A percentile compares a stretch with the other conserved stretches of the same genome.
Conservation (phyloP, 2,888 invertebrate genomes). For the Leptinotarsa peninsularis region DNA sequence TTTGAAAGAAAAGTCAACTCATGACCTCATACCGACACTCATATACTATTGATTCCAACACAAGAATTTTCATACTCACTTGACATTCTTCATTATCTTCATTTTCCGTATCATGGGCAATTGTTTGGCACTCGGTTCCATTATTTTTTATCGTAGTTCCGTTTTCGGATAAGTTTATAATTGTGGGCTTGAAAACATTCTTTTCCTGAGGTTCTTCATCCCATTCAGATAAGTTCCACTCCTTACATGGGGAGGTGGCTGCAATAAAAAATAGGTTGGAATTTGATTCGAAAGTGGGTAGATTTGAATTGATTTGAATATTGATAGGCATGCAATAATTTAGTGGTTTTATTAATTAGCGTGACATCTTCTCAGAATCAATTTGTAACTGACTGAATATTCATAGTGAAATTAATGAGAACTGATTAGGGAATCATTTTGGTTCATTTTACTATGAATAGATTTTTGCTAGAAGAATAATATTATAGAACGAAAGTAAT, state of each 20-base stretch:
- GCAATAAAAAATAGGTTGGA: background rate
- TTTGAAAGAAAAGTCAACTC: too few relatives aligned
- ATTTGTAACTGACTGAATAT: too few relatives aligned
- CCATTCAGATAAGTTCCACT: conserved; percentile 68
- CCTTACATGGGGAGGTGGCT: conserved; percentile 46
- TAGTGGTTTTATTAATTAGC: too few relatives aligned
- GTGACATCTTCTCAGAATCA: too few relatives aligned
- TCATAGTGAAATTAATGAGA: too few relatives aligned
- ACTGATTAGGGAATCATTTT: too few relatives aligned
- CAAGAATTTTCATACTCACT: conserved; percentile 37
- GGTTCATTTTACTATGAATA: too few relatives aligned
- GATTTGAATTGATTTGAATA: too few relatives aligned
- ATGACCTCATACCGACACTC: too few relatives aligned
- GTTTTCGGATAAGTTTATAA: conserved; percentile 79
- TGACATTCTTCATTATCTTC: conserved; percentile 50
- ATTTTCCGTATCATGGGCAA: conserved; percentile 46
- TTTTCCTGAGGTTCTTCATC: conserved; percentile 72
- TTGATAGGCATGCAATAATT: too few relatives aligned
- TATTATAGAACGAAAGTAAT: too few relatives aligned
- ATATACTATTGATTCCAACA: background rate
- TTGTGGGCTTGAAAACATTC: conserved; percentile 76
- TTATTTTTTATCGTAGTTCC: conserved; percentile 78
- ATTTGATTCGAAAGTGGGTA: background rate
- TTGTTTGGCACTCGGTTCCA: conserved; percentile 57
- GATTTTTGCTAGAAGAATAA: too few relatives aligned